Percentiles rank a stretch among this genome's conserved stretches.
phyloP scores from a whole-genome alignment of 2,888 invertebrate species.

The Isotomurus palustris region DNA sequence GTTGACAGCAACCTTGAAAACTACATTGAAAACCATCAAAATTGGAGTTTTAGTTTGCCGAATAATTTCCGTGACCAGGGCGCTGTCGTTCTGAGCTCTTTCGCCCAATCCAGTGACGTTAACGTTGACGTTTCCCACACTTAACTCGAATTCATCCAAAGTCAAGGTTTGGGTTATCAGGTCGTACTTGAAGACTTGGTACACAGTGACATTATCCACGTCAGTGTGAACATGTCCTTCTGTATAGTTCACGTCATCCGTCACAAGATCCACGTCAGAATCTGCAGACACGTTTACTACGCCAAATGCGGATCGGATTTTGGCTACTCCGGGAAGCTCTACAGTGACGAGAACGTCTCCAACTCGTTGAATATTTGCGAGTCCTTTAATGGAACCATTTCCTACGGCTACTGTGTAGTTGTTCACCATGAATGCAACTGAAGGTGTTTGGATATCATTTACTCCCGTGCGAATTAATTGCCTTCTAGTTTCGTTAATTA shows the following conservation, averaged over 20 bases:
- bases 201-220: neutral
- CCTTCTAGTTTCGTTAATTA: too few relatives aligned
- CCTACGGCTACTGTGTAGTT: neutral
- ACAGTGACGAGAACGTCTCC: neutral
- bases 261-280: neutral
- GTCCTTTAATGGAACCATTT: neutral
- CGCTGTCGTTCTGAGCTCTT: neutral
- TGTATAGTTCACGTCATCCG: neutral
- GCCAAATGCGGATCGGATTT: neutral
- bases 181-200: neutral
- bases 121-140: neutral
- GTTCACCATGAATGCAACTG: neutral
- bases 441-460: neutral
- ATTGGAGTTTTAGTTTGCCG: neutral
- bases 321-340: neutral
- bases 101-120: neutral
- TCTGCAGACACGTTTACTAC: neutral
- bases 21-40: neutral
- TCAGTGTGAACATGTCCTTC: neutral
- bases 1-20: neutral
- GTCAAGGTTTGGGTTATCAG: neutral
- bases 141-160: conserved; percentile 1
- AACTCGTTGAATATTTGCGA: neutral
- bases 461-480: neutral
- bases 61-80: neutral